A percentile compares a stretch with the other conserved stretches of the same genome.
Conservation (phyloP, 2,113 vertebrate species). For the Sigmodon hispidus region DNA sequence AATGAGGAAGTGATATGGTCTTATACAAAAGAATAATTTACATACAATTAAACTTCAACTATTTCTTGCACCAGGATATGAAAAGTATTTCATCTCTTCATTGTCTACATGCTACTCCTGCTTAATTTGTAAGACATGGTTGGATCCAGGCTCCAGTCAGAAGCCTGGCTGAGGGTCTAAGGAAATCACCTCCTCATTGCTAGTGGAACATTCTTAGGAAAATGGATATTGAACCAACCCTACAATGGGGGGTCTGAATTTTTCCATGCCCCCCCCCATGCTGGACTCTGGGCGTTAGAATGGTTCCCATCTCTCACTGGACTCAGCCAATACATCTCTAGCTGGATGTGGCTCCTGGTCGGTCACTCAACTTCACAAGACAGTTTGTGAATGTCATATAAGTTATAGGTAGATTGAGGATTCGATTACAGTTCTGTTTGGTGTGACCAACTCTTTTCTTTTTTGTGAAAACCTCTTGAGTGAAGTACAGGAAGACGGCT, state of each 20-base stretch:
- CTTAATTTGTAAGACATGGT: not conserved
- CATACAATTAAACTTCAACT: not conserved
- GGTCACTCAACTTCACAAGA: too few species aligned
- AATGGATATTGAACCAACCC: not conserved
- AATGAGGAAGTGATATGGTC: not conserved
- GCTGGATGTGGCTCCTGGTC: rapidly evolving
- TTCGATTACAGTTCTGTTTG: not conserved
- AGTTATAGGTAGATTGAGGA: not conserved
- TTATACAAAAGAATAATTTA: not conserved
- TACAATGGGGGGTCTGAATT: not conserved
- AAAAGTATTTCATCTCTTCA: not conserved
- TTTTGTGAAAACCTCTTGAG: not conserved
- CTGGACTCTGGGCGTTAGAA: not conserved
- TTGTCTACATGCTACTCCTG: not conserved
- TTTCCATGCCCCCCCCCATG: not conserved
- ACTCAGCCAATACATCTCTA: too few species aligned
- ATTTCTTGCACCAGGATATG: not conserved
- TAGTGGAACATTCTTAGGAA: not conserved
- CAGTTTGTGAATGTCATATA: not conserved
- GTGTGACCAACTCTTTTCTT: not conserved
- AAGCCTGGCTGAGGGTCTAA: not conserved
- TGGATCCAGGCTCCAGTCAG: not conserved
- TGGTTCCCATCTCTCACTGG: rapidly evolving
- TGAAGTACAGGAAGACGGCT: not conserved
- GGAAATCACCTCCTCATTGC: not conserved